These are phyloP conservation scores for Drosophila asahinai DNA, from an alignment of 1,140 invertebrate species.

Conservation along the genomic window DNA sequence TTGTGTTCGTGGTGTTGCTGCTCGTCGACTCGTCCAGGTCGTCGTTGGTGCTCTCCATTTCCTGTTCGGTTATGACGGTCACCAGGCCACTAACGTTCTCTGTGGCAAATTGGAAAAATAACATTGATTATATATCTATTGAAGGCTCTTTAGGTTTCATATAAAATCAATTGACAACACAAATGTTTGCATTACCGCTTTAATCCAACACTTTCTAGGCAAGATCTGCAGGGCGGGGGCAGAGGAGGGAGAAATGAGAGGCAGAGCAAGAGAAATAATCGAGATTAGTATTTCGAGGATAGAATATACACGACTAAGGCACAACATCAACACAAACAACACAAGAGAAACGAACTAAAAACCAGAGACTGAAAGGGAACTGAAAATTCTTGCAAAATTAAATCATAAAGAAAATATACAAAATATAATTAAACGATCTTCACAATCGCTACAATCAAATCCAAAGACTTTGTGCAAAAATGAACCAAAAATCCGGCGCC, in stretches of 20 bases:
- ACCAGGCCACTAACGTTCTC: slow-evolving; percentile 90
- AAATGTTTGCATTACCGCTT: slow-evolving; percentile 65
- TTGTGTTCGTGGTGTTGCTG: slow-evolving; percentile 62
- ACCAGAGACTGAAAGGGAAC: background rate
- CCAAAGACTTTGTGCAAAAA: background rate
- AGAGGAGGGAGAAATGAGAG: slow-evolving; percentile 23
- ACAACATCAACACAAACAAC: slow-evolving; percentile 50
- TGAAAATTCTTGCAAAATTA: background rate
- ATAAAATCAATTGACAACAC: slow-evolving; percentile 31
- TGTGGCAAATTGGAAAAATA: slow-evolving; percentile 11
- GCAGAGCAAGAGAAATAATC: slow-evolving; percentile 65
- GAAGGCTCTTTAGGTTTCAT: background rate
- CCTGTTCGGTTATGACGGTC: slow-evolving; percentile 94
- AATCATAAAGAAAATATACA: background rate
- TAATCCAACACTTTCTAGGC: slow-evolving; percentile 63
- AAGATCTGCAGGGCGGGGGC: slow-evolving; percentile 51
- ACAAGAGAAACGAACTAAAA: slow-evolving; percentile 30
- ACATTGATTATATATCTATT: background rate
- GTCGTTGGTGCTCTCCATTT: slow-evolving; percentile 76
- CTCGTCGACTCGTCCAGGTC: slow-evolving; percentile 63
- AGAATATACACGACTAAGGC: slow-evolving; percentile 12
- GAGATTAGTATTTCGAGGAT: slow-evolving; percentile 56
- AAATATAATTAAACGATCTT: background rate
- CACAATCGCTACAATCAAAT: background rate
- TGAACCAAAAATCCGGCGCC: slow-evolving; percentile 9